Base-by-base conservation (phyloP, 2,888 invertebrate genomes). In the Rhingia campestris region DNA sequence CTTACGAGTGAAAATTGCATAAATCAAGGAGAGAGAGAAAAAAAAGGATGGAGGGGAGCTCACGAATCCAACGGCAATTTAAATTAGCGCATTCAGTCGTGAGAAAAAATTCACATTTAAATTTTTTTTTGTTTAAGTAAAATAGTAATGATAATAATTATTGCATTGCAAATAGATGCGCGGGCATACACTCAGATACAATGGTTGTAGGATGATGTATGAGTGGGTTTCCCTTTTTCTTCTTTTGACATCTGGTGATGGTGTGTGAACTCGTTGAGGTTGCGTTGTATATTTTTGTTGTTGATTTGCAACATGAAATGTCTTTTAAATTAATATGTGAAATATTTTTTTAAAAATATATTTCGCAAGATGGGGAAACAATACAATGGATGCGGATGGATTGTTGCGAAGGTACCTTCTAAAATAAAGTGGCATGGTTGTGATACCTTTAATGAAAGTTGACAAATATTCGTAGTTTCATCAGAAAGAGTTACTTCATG, bases 31-130 rank as follows among this genome's bases (percentile, higher is more conserved):
- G 51, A 61, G 47, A 45, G 9, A 51, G 9, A 54, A 14, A 72
- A 49, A 58, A 59, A 47, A 53, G 4, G 4, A 22, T 58, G 66
- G 35, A 53, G 35, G 30, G 30, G 58, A 39, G 51, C 45, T 72
- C 63, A 61, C 30, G 14, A 37, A 59, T 6, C 47, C 63, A 80
- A 63, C 80, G 74, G 67, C 80, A 80, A 73, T 74, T 74, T 73
- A 74, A 80, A 80, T 80, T 67, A 67, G 74, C 80, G 66, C 64
- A 64, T 70, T 61, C 32, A 80, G 49, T 49, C 79, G 80, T 81
- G 81, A 75, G 81, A 81, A 81, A 81, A 75, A 81, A 64, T 75
- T 39, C 61, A 53, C 43, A 56, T 70, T 56, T 70, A 10, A 58
- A 33, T 39, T 49, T 45, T 43, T 47, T 22, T 37, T 6, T n/a